phyloP scores from a whole-genome alignment of 2,113 vertebrate genomes.

The Ia io region DNA sequence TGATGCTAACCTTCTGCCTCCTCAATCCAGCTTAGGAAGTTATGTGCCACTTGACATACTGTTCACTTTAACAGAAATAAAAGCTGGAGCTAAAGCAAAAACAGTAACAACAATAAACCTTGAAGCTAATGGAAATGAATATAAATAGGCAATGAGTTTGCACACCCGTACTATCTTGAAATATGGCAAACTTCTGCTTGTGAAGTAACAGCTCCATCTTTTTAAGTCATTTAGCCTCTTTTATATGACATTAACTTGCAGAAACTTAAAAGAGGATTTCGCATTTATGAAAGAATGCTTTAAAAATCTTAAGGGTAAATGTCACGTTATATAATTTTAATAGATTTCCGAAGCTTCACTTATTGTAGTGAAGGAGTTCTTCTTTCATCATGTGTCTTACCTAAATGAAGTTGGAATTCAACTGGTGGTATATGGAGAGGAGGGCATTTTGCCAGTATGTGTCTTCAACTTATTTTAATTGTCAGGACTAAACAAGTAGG shows the following conservation, averaged over 20 bases:
- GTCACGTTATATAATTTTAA: background rate
- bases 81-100: background rate
- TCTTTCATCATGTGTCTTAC: slow-evolving; percentile 28
- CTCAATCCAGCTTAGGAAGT: background rate
- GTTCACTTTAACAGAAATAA: background rate
- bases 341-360: background rate
- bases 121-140: background rate
- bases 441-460: background rate
- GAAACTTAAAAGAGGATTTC: slow-evolving; percentile 27
- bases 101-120: background rate
- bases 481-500: slow-evolving; percentile 4
- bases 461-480: slow-evolving; percentile 39
- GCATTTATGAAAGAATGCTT: slow-evolving; percentile 16
- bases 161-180: background rate
- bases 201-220: background rate
- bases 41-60: background rate
- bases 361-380: slow-evolving; percentile 18
- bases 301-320: background rate
- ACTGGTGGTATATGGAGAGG: background rate
- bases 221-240: background rate
- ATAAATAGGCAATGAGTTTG: background rate
- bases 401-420: slow-evolving; percentile 33
- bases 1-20: background rate
- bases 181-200: background rate
- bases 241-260: background rate